Evolutionary conservation across 2,888 invertebrate species (phyloP).

Genomic region (Amphimallon solstitiale): DNA sequence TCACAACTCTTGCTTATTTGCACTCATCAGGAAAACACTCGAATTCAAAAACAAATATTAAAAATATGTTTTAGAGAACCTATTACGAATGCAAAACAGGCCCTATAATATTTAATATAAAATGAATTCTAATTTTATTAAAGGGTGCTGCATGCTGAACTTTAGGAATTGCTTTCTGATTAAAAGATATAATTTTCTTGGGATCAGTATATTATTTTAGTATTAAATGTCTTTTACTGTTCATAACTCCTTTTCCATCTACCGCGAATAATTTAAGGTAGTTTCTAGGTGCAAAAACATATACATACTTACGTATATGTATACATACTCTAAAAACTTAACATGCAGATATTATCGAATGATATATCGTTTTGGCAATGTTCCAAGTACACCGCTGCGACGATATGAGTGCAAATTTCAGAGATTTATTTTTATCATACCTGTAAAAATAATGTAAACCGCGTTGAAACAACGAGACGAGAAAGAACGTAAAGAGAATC

Average conservation of each 20-base stretch:
- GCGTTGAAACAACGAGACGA: slow-evolving; percentile 24
- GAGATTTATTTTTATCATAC: slow-evolving; percentile 44
- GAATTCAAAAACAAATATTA: too few relatives aligned
- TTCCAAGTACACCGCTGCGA: slow-evolving; percentile 41
- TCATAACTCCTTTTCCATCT: not conserved
- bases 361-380: slow-evolving; percentile 50
- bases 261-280: slow-evolving; percentile 5
- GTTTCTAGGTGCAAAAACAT: slow-evolving; percentile 7
- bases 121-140: too few relatives aligned
- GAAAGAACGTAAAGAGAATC: not conserved
- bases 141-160: too few relatives aligned
- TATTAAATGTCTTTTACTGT: too few relatives aligned
- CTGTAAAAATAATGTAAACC: slow-evolving; percentile 39
- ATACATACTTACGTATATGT: not conserved
- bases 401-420: slow-evolving; percentile 43
- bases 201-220: too few relatives aligned
- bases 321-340: slow-evolving; percentile 43
- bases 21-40: too few relatives aligned
- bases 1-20: too few relatives aligned
- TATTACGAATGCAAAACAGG: too few relatives aligned
- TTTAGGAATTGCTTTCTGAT: too few relatives aligned
- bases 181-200: too few relatives aligned
- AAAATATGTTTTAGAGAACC: too few relatives aligned
- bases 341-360: slow-evolving; percentile 51
- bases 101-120: too few relatives aligned